phyloP scores from a whole-genome alignment of 2,797 vertebrate species.

The Meriones psammophilus region DNA sequence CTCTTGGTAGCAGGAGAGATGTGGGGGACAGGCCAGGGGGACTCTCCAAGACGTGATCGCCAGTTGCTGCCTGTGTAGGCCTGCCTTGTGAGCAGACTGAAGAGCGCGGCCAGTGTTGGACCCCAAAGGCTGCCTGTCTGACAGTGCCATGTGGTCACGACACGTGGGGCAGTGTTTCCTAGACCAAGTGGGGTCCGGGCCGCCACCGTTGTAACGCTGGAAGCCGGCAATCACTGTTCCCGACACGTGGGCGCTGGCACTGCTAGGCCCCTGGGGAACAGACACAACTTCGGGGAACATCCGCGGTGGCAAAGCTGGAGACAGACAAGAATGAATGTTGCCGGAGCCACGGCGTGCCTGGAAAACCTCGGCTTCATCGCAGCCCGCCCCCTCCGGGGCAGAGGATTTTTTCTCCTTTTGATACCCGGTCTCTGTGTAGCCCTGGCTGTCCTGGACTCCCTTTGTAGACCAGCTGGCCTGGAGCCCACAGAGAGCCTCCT shows the following conservation, averaged over 20 bases:
- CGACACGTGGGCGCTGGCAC: background rate
- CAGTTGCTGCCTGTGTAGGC: background rate
- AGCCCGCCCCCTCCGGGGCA: background rate
- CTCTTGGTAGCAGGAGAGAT: slow-evolving; percentile 88
- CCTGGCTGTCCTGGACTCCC: too few relatives aligned
- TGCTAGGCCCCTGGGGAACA: background rate
- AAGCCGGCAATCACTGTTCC: background rate
- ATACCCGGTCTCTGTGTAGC: too few relatives aligned
- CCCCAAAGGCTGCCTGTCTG: background rate
- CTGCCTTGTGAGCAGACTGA: background rate
- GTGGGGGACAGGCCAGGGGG: slow-evolving; percentile 27
- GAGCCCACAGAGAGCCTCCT: too few relatives aligned
- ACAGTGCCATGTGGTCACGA: background rate
- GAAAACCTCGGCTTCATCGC: background rate
- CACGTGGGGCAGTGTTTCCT: background rate
- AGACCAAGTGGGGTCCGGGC: background rate
- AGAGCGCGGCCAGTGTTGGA: background rate
- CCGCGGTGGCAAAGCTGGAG: background rate
- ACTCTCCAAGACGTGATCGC: background rate
- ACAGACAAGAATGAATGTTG: background rate
- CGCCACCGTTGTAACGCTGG: background rate
- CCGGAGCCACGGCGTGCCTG: background rate
- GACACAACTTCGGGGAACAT: background rate
- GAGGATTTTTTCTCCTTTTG: background rate
- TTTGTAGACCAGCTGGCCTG: too few relatives aligned